These are phyloP conservation scores for Lathronympha strigana DNA, from an alignment of 2,888 invertebrate species.

Conservation along the genomic window DNA sequence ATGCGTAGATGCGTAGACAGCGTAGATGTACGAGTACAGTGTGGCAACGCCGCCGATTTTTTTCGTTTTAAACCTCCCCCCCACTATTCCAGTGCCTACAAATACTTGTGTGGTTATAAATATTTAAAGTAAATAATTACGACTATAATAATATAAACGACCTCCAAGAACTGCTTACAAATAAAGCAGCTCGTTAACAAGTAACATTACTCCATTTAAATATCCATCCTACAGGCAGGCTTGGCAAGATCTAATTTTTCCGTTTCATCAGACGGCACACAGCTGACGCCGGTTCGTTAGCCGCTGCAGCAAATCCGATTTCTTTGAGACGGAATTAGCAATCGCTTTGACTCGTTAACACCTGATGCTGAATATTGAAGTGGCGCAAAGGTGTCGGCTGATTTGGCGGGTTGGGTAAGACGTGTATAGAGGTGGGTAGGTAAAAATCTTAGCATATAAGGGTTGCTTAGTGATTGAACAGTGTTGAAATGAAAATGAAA, in stretches of 20 bases:
- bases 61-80: too few species aligned
- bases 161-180: too few species aligned
- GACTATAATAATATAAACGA: too few species aligned
- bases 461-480: too few species aligned
- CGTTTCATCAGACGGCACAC: slow-evolving; percentile 64
- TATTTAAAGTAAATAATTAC: too few species aligned
- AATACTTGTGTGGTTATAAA: too few species aligned
- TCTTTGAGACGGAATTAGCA: slow-evolving; percentile 74
- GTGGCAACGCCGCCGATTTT: too few species aligned
- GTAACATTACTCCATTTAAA: background rate
- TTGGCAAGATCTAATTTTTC: slow-evolving; percentile 56
- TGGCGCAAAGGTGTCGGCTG: slow-evolving; percentile 18
- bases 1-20: too few species aligned
- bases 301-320: slow-evolving; percentile 61
- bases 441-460: too few species aligned
- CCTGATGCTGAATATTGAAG: slow-evolving; percentile 51
- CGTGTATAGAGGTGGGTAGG: background rate
- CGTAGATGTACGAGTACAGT: too few species aligned
- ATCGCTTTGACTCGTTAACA: slow-evolving; percentile 71
- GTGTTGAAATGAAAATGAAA: too few species aligned
- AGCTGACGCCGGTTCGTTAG: slow-evolving; percentile 71
- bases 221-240: slow-evolving; percentile 24
- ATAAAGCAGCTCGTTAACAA: background rate
- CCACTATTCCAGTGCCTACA: too few species aligned
- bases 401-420: background rate